Conservation (phyloP, 1,140 invertebrate species). For the Diachasma alloeum region DNA sequence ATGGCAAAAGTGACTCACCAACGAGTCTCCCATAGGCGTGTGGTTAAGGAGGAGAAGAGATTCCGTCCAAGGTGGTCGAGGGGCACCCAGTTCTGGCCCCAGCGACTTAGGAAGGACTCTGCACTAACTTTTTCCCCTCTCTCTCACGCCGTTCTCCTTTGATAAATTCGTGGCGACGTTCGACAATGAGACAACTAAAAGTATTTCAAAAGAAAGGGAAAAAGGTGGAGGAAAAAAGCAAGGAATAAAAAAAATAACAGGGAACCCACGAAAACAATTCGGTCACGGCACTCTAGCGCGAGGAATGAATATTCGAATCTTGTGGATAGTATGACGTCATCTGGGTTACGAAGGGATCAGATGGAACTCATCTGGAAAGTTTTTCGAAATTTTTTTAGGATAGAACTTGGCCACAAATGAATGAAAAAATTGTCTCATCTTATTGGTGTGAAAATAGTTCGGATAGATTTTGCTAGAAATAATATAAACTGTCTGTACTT, state of each 20-base stretch:
- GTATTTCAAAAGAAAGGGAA: no score
- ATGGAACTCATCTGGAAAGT: neutral
- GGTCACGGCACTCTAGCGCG: neutral
- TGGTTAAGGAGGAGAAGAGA: conserved; percentile 31
- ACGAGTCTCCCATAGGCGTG: conserved; percentile 37
- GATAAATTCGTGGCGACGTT: no score
- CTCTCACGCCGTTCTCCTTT: no score
- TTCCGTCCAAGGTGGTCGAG: conserved; percentile 51
- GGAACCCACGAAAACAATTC: neutral
- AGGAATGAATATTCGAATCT: neutral
- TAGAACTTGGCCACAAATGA: no score
- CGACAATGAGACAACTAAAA: no score
- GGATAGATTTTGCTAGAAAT: no score
- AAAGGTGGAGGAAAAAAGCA: no score
- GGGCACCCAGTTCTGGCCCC: neutral
- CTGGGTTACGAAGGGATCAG: neutral
- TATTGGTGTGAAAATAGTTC: no score
- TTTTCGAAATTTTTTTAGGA: neutral
- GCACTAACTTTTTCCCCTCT: neutral
- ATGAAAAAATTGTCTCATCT: no score
- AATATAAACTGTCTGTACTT: no score
- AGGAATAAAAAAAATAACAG: no score
- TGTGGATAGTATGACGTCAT: neutral
- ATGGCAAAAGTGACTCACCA: conserved; percentile 53
- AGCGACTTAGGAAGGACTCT: neutral